Evolutionary conservation across 2,888 invertebrate species (phyloP), one percentile per base, ranked within the genome.

Genomic region (Tillus elongatus): DNA sequence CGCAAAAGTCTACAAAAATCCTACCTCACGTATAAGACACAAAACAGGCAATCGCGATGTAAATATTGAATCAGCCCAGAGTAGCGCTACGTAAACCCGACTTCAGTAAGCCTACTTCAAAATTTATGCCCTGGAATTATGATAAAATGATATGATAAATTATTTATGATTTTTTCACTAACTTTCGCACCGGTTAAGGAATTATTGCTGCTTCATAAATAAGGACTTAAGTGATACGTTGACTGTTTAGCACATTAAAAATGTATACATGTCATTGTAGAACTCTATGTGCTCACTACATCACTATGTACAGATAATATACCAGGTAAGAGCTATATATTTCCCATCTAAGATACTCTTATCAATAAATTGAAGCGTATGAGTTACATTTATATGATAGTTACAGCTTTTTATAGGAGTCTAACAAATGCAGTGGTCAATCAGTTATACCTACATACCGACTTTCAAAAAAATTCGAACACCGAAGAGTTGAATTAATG

Each of bases 151-250:
- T 61, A 58, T 49, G 54, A 50, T 66, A 64, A 64, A 65, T 64
- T 64, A 66, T 66, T 66, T 64, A 66, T 64, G 64, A 64, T 60
- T 65, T 64, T 64, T 64, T 60, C 58, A 54, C 54, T 56, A 59
- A 60, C 58, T 60, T 62, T 61, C 57, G 50, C 54, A 45, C 51
- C 54, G 49, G 40, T 50, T 48, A 44, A 46, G 41, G 44, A 42
- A 46, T 46, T 42, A 46, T 38, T 33, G 35, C 33, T 42, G 38
- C 43, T 47, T 46, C 44, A 45, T 49, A 50, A 50, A 50, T 50
- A 50, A 49, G 46, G 46, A 47, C 45, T 46, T 51, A 47, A 49
- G 48, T 45, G 46, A 51, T 51, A 46, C 47, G 49, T 49, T 47
- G 42, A 46, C 49, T 50, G 47, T 53, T 53, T 50, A 49, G 39